A percentile compares a stretch with the other conserved stretches of the same genome.
Evolutionary conservation across 2,113 vertebrate genomes (phyloP).

Genomic region (Heterochromis multidens): DNA sequence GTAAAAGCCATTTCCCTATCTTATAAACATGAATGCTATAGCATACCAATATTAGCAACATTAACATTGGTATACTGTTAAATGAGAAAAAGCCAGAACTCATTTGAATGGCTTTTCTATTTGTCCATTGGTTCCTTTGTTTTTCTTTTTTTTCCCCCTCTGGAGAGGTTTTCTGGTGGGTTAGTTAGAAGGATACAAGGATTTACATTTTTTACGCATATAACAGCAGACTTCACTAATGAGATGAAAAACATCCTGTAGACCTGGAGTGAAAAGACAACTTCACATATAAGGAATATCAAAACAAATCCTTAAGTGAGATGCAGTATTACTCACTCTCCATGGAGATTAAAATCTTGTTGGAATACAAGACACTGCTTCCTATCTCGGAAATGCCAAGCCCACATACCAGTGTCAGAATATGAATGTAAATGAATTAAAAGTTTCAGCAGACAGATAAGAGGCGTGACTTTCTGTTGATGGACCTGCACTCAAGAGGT

Average conservation of each 20-base stretch:
- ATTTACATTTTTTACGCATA: background rate
- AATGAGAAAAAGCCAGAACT: background rate
- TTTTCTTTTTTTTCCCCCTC: background rate
- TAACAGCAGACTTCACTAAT: background rate
- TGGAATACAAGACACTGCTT: conserved; percentile 13
- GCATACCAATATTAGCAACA: background rate
- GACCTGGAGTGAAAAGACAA: background rate
- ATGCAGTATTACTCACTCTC: conserved; percentile 5
- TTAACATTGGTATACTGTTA: background rate
- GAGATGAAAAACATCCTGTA: background rate
- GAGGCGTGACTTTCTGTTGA: conserved; percentile 29
- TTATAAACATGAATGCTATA: background rate
- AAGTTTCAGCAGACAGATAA: conserved; percentile 19
- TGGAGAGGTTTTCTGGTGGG: background rate
- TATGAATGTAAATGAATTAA: conserved; percentile 42
- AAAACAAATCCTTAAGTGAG: conserved; percentile 15
- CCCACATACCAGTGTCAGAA: conserved; percentile 9
- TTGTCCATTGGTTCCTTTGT: background rate
- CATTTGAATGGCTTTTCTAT: background rate
- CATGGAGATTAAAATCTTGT: conserved; percentile 10
- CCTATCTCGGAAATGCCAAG: conserved; percentile 41
- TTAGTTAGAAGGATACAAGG: background rate
- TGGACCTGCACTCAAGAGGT: conserved; percentile 32
- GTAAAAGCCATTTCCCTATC: conserved; percentile 60
- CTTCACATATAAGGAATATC: background rate